Evolutionary conservation across 2,113 vertebrate species (phyloP).

Genomic region (Rousettus leschenaultii): DNA sequence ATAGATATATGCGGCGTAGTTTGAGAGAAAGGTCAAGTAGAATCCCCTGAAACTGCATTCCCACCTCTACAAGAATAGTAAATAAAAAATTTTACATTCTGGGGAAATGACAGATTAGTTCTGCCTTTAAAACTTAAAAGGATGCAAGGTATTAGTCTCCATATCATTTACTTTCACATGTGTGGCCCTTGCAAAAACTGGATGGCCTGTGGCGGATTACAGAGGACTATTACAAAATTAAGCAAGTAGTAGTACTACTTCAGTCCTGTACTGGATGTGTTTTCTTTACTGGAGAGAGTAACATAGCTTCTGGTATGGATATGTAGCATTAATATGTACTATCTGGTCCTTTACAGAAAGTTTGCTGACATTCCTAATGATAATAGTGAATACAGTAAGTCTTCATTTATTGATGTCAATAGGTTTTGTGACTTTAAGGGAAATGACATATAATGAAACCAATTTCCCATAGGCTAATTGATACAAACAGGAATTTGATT

Average conservation of each 20-base stretch:
- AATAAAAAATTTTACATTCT: background rate
- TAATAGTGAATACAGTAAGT: background rate
- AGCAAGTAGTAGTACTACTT: background rate
- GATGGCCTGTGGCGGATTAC: background rate
- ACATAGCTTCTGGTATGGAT: background rate
- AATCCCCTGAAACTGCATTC: background rate
- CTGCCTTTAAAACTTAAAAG: background rate
- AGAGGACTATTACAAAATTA: background rate
- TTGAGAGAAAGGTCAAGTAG: background rate
- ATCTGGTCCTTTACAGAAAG: background rate
- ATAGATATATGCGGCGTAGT: background rate
- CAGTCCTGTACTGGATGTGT: background rate
- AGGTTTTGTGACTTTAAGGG: background rate
- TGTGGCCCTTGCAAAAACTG: background rate
- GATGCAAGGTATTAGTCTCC: background rate
- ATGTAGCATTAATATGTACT: background rate
- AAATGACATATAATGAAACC: background rate
- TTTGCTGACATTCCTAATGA: background rate
- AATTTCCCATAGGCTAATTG: background rate
- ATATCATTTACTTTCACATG: background rate
- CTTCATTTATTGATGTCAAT: background rate
- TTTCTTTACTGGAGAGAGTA: background rate
- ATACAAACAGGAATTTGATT: background rate
- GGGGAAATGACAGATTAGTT: background rate
- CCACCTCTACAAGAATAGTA: background rate